A percentile compares a stretch with the other conserved stretches of the same genome.
Conservation (phyloP, 2,888 invertebrate genomes). For the Stenodema calcarata region DNA sequence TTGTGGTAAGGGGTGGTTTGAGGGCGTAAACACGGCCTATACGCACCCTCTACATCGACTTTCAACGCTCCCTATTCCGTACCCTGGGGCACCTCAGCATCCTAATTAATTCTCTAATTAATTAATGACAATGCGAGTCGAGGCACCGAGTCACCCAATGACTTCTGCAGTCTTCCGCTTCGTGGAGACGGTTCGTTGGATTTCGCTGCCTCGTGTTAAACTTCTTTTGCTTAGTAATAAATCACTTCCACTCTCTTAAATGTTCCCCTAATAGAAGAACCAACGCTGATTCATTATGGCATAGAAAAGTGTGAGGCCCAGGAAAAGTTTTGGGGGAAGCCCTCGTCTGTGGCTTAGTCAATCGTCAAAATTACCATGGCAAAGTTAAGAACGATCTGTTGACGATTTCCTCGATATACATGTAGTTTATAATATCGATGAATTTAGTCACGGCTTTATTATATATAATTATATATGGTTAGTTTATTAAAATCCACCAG, state of each 20-base stretch:
- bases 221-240: neutral
- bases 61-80: neutral
- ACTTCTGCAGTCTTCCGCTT: neutral
- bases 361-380: too few relatives aligned
- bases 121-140: constrained; percentile 27
- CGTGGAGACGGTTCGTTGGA: neutral
- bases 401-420: too few relatives aligned
- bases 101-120: constrained; percentile 31
- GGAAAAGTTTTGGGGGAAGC: too few relatives aligned
- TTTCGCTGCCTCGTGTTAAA: neutral
- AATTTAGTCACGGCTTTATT: too few relatives aligned
- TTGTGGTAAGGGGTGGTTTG: neutral
- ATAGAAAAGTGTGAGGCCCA: too few relatives aligned
- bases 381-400: too few relatives aligned
- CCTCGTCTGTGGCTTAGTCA: too few relatives aligned
- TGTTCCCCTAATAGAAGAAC: neutral
- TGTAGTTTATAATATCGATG: too few relatives aligned
- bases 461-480: too few relatives aligned
- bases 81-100: neutral
- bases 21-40: neutral
- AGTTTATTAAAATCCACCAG: too few relatives aligned
- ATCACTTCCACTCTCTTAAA: neutral
- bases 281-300: too few relatives aligned
- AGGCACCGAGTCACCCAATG: neutral
- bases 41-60: neutral